Conservation (phyloP, 1,140 invertebrate species). For the Tribolium castaneum region DNA sequence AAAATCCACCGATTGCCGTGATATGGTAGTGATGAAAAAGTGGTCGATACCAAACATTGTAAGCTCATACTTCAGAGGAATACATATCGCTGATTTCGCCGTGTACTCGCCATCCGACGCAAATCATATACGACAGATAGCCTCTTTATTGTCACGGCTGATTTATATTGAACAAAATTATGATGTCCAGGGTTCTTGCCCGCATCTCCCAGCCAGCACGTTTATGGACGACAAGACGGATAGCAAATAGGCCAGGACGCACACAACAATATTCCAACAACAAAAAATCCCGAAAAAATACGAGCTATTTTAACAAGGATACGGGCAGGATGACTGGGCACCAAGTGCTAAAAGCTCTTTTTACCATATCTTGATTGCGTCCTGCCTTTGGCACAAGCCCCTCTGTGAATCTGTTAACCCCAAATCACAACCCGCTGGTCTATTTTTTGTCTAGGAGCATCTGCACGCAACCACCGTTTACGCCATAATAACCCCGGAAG, state of each 20-base stretch:
- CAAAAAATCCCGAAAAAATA: no score
- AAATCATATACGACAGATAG: conserved; percentile 26
- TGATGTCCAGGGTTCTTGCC: conserved; percentile 20
- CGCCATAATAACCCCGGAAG: conserved; percentile 46
- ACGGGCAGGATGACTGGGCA: no score
- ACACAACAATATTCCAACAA: not conserved
- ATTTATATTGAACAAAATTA: conserved; percentile 27
- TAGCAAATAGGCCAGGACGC: not conserved
- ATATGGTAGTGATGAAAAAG: conserved; percentile 47
- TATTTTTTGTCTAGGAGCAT: not conserved
- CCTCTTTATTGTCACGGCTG: conserved; percentile 23
- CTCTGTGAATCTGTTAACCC: not conserved
- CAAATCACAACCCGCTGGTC: not conserved
- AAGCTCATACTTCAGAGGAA: conserved; percentile 46
- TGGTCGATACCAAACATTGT: conserved; percentile 44
- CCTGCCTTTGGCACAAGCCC: no score
- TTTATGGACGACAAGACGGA: not conserved
- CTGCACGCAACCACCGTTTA: conserved; percentile 12
- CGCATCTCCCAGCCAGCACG: not conserved
- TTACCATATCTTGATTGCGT: not conserved
- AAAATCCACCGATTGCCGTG: conserved; percentile 45
- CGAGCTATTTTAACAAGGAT: no score
- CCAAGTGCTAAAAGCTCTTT: no score
- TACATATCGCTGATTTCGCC: conserved; percentile 41
- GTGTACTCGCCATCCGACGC: not conserved